phyloP scores from a whole-genome alignment of 2,888 invertebrate genomes.

The Eutolmus rufibarbis region DNA sequence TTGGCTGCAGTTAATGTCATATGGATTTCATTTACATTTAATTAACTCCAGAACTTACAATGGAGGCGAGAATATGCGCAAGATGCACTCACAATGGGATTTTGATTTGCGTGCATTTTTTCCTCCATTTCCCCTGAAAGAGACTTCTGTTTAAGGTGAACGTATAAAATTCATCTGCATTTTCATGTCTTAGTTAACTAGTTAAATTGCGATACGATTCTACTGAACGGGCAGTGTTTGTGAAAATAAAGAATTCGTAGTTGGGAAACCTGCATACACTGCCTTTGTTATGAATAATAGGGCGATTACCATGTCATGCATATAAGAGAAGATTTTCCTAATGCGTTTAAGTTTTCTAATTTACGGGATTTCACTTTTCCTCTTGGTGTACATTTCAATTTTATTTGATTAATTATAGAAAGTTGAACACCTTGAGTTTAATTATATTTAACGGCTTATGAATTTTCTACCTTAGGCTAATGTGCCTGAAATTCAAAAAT shows the following conservation, averaged over 20 bases:
- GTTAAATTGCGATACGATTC: not conserved
- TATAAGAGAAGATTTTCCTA: not conserved
- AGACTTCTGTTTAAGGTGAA: not conserved
- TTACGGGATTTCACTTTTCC: not conserved
- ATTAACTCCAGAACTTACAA: not conserved
- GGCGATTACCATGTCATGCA: not conserved
- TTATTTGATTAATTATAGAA: not conserved
- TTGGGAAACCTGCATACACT: not conserved
- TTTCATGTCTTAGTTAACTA: not conserved
- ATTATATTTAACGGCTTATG: not conserved
- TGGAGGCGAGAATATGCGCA: not conserved
- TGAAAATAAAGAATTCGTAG: not conserved
- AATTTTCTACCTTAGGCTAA: not conserved
- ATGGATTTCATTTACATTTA: not conserved
- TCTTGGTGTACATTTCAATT: not conserved
- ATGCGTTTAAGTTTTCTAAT: not conserved
- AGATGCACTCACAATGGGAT: not conserved
- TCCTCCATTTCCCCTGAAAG: not conserved
- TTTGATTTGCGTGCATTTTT: not conserved
- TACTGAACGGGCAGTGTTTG: not conserved
- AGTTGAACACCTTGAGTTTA: not conserved
- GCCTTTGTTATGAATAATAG: not conserved
- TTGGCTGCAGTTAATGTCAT: not conserved
- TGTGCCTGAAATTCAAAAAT: not conserved
- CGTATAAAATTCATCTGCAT: not conserved